Evolutionary conservation across 2,113 vertebrate species (phyloP), one percentile per base, ranked within the genome.

Genomic region (Phaetusa simplex): DNA sequence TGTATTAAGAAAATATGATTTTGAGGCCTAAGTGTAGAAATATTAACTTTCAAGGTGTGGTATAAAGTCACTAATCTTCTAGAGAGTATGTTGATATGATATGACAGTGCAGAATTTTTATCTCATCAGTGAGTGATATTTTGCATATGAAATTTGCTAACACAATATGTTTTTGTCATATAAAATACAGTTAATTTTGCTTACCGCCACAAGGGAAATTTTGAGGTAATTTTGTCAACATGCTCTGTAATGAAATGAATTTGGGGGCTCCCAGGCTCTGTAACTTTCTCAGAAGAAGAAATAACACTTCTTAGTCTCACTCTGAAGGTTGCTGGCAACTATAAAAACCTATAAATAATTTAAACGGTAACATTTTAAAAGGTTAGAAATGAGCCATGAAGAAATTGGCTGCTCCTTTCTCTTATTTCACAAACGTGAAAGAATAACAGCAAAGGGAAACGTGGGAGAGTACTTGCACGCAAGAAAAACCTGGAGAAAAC

Each of bases 171-270:
- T 91, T 95, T 93, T 92, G 72, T 89, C 76, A 78, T 88, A 93
- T 86, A 83, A 96, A 97, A 91, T 49, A 84, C 52, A 95, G 92
- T 80, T 97, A 95, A 96, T 97, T 96, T 93, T 97, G 61, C 50
- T 92, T 65, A 42, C 52, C 1, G 30, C 45, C 82, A 95, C 93
- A 7, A 64, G 90, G 80, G 92, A 98, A 97, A 97, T 96, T 85
- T 55, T 87, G 82, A 69, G 79, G 77, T 97, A 93, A 96, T 95
- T 97, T 91, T 90, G 77, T 97, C 81, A 93, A 69, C 88, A 67
- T 52, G 38, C n/a, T 94, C 70, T 64, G 66, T 91, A 97, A 94
- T 66, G 20, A 97, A 97, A 96, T 94, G 40, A 79, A 80, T 82
- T 93, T 94, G 61, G 81, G 69, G 77, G 70, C 91, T 95, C 66